Evolutionary conservation across 2,797 vertebrate genomes (phyloP), one percentile per base, ranked within the genome.

Genomic region (Myiothlypis chrysogaster): DNA sequence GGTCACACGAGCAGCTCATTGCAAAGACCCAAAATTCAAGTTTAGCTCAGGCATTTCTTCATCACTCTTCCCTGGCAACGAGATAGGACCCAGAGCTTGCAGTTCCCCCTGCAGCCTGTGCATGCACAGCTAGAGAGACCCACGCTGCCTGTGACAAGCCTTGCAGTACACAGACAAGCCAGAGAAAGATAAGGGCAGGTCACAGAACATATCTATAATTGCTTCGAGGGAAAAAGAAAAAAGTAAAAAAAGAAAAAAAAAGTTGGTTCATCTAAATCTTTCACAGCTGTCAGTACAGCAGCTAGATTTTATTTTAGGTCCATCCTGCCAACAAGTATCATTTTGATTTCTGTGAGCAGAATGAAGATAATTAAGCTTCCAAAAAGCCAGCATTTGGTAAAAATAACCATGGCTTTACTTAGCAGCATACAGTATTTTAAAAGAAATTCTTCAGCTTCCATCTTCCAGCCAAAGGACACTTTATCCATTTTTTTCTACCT

Each of bases 11-110:
- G 53, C 44, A 80, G 39, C 50, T 87, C 50, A 18, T 55, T 71
- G 75, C 53, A 78, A 35, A 3, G 60, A 59, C 79, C 79, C 72
- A 83, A 89, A 94, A 78, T 80, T 56, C 0, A 0, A 35, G 35
- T 81, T 94, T 61, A 83, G 87, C 57, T 90, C 56, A 69, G 70
- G 66, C 47, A 43, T 23, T 66, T 56, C 60, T 53, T 85, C 1
- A 0, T 87, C 68, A 27, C 65, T 61, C 82, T 92, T 95, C 84
- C 92, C 78, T 92, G 92, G 96, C 92, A 95, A 94, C 89, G 3
- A 72, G 87, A 47, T 3, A 78, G 56, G 90, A 77, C 66, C 44
- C 56, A 64, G 90, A 89, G 56, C 55, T 78, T 32, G 28, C 78
- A 37, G 82, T 94, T 46, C 75, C 83, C 77, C 82, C 84, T 80